phyloP scores from a whole-genome alignment of 2,113 vertebrate genomes.

The Chaenocephalus aceratus region DNA sequence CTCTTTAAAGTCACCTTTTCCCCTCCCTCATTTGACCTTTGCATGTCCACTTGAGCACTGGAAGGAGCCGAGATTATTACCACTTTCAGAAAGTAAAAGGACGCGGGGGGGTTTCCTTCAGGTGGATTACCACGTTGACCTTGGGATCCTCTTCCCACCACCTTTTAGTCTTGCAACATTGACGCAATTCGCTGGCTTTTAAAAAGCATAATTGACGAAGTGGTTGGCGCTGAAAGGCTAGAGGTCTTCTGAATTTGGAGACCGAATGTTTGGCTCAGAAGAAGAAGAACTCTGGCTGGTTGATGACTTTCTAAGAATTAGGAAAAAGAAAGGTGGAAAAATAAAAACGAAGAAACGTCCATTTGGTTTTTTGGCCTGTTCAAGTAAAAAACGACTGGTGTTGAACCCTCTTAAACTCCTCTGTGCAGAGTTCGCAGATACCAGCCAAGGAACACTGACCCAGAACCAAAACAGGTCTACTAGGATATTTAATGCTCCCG shows the following conservation, averaged over 20 bases:
- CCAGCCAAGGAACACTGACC: slow-evolving; percentile 16
- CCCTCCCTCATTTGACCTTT: slow-evolving; percentile 36
- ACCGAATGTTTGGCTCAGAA: not conserved
- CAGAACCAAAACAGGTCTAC: not conserved
- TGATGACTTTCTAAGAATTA: not conserved
- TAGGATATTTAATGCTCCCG: slow-evolving; percentile 6
- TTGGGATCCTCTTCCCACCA: slow-evolving; percentile 15
- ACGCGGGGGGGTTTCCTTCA: slow-evolving; percentile 36
- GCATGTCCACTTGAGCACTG: slow-evolving; percentile 17
- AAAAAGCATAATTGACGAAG: no score
- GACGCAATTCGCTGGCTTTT: slow-evolving; percentile 17
- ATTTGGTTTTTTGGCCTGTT: not conserved
- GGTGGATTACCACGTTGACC: slow-evolving; percentile 54
- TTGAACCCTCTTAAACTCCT: not conserved
- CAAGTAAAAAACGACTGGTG: not conserved
- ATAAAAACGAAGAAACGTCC: not conserved
- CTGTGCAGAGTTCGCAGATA: not conserved
- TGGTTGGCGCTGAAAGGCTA: slow-evolving; percentile 28
- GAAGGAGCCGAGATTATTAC: slow-evolving; percentile 45
- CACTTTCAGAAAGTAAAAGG: slow-evolving; percentile 46
- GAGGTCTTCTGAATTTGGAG: not conserved
- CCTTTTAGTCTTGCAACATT: slow-evolving; percentile 39
- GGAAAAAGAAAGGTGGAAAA: no score
- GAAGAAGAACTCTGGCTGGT: not conserved
- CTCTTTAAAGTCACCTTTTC: slow-evolving; percentile 20